Evolutionary conservation across 2,888 invertebrate genomes (phyloP).

Genomic region (Netelia fuscicornis): DNA sequence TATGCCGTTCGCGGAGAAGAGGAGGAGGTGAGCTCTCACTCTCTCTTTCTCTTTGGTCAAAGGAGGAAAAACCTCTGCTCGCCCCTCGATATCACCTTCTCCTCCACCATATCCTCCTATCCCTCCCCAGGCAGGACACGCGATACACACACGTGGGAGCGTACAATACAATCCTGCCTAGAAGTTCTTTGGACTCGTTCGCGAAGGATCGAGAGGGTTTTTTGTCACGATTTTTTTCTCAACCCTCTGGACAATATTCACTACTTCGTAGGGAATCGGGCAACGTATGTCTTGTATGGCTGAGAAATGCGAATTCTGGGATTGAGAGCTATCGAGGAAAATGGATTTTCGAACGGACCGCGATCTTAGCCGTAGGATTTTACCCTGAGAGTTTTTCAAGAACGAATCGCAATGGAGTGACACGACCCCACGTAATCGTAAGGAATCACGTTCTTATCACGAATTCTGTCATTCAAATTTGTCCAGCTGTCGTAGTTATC

Average conservation of each 20-base stretch:
- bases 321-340: neutral
- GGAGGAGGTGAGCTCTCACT: neutral
- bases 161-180: conserved; percentile 35
- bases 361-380: neutral
- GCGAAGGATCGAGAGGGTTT: conserved; percentile 66
- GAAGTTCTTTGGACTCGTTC: conserved; percentile 66
- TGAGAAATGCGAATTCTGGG: neutral
- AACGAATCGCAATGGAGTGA: no score
- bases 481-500: no score
- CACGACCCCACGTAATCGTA: no score
- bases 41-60: conserved; percentile 40
- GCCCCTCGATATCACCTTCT: conserved; percentile 60
- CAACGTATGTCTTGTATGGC: conserved; percentile 1
- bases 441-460: no score
- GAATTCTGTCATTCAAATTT: no score
- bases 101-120: neutral
- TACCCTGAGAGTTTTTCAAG: no score
- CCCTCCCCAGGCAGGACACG: neutral
- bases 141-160: neutral
- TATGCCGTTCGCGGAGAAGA: neutral
- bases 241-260: conserved; percentile 26
- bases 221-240: conserved; percentile 62
- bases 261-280: conserved; percentile 16
- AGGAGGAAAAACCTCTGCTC: conserved; percentile 63
- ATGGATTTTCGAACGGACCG: conserved; percentile 1